Evolutionary conservation across 2,113 vertebrate species (phyloP), one percentile per base, ranked within the genome.

Genomic region (Paraplagusia blochii): DNA sequence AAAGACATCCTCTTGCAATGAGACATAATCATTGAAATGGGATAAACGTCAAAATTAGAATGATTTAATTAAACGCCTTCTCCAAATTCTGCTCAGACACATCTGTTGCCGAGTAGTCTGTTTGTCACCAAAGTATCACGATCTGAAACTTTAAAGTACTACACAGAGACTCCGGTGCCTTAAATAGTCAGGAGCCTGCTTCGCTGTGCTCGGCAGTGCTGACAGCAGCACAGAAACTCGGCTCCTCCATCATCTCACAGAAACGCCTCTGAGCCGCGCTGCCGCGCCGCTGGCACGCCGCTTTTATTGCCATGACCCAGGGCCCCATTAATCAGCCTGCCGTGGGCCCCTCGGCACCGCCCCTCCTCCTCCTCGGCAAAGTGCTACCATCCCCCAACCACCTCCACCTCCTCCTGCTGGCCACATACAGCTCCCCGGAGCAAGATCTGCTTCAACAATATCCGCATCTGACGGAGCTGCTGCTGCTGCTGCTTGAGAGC

Each of bases 311-410:
- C 51, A 70, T 82, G 87, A 86, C 86, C 86, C 86, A 34, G 46
- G 69, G 76, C 83, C 79, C 76, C 83, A 89, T 90, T 88, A 88
- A 90, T 88, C 86, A 85, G 72, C 78, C 81, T 81, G 83, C 76
- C 58, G 77, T 58, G 76, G 73, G 77, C 63, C 81, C 70, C 80
- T 74, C 57, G 49, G 70, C 76, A 54, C 55, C 29, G 49, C 74
- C 77, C 74, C 74, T 74, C 74, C 66, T 63, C 60, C 34, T 59
- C 50, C 66, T 49, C 72, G n/a, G 58, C 48, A 29, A 29, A 29
- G 22, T 29, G 64, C 53, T 44, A 56, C 77, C 72, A 33, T 44
- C 73, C 63, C 68, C 63, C 51, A 52, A 10, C 35, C 54, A 12
- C 40, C 44, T 11, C 44, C 50, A 15, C 12, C 46, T 14, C 29